phyloP scores from a whole-genome alignment of 2,888 invertebrate genomes.

The Druceiella hillmani region DNA sequence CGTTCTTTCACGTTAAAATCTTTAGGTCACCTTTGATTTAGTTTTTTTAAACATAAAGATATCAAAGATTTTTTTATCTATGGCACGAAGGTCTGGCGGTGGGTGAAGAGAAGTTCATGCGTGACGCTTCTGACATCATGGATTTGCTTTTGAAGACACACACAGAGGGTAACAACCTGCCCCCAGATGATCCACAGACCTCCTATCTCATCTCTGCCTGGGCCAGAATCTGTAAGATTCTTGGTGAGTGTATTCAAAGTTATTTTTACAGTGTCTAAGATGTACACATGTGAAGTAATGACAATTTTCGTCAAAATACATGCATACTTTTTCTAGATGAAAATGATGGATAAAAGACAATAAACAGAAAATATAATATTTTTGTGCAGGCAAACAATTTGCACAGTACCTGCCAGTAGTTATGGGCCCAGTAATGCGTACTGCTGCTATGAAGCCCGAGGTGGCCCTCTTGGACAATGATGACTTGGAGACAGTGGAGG shows the following conservation, averaged over 20 bases:
- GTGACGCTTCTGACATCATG: conserved; percentile 95
- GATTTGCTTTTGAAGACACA: conserved; percentile 88
- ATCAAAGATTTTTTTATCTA: too few relatives aligned
- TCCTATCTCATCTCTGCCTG: conserved; percentile 98
- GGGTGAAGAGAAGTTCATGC: conserved; percentile 77
- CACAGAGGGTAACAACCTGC: conserved; percentile 73
- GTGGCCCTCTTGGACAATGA: conserved; percentile 86
- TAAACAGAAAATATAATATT: background rate
- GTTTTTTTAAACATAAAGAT: too few relatives aligned
- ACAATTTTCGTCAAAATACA: too few relatives aligned
- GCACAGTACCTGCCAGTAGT: conserved; percentile 89
- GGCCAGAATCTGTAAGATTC: conserved; percentile 97
- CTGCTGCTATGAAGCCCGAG: conserved; percentile 90
- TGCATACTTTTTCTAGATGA: too few relatives aligned
- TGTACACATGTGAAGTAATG: too few relatives aligned
- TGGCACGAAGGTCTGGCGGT: conserved; percentile 70
- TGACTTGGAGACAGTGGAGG: conserved; percentile 76
- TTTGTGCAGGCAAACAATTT: conserved; percentile 64
- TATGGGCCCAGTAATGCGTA: conserved; percentile 91
- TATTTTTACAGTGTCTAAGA: too few relatives aligned
- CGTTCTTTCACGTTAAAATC: too few relatives aligned
- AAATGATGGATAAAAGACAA: too few relatives aligned
- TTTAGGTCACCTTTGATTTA: too few relatives aligned
- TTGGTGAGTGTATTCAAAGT: conserved; percentile 44
- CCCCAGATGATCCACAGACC: conserved; percentile 95